These are phyloP conservation scores for Heteromormyrus szaboi DNA, from an alignment of 2,797 vertebrate genomes.

Conservation along the genomic window DNA sequence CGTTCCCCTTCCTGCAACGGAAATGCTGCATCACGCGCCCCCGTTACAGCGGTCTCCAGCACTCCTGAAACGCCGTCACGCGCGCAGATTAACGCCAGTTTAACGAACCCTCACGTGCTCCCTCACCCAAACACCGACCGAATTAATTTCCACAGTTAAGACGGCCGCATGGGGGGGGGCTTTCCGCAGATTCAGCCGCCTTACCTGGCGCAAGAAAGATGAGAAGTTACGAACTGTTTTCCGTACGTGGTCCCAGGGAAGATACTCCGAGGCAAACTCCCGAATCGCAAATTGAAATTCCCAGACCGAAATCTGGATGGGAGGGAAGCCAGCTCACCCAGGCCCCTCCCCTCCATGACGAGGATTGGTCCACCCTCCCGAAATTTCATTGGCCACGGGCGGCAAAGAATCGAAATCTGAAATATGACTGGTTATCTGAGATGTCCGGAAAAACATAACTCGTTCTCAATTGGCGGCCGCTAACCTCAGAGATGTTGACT, in stretches of 20 bases:
- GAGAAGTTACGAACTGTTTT: not conserved
- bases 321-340: constrained; percentile 36
- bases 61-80: not conserved
- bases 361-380: not conserved
- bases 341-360: constrained; percentile 18
- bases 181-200: not conserved
- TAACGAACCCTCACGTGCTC: not conserved
- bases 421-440: constrained; percentile 17
- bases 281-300: constrained; percentile 37
- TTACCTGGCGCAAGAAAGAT: not conserved
- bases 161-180: not conserved
- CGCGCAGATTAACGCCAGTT: not conserved
- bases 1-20: not conserved
- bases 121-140: not conserved
- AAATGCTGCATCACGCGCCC: not conserved
- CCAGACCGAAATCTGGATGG: constrained; percentile 38
- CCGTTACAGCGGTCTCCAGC: not conserved
- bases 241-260: not conserved
- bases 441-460: constrained; percentile 17
- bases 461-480: constrained; percentile 31
- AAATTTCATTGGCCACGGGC: constrained; percentile 27
- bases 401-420: not conserved
- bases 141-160: not conserved
- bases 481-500: constrained; percentile 13
- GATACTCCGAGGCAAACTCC: constrained; percentile 19